Evolutionary conservation across 2,888 invertebrate genomes (phyloP).

Genomic region (Chymomyza procnemis): DNA sequence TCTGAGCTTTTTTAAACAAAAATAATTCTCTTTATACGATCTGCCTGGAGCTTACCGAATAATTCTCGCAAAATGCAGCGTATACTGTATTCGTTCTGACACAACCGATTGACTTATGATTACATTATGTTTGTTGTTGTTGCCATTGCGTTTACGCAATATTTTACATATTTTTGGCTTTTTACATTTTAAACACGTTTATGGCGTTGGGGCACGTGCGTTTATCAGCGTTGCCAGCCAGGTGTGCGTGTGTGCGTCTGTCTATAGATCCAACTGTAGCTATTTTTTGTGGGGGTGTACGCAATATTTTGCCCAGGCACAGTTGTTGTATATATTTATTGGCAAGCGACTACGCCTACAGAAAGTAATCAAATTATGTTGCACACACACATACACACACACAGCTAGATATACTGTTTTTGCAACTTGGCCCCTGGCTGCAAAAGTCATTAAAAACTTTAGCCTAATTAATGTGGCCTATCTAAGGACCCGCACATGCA

Average conservation of each 20-base stretch:
- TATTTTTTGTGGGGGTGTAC: neutral
- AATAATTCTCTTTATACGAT: too few relatives aligned
- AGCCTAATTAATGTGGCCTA: conserved; percentile 33
- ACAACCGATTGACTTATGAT: too few relatives aligned
- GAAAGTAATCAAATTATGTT: conserved; percentile 41
- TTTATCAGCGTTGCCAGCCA: conserved; percentile 51
- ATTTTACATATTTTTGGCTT: conserved; percentile 33
- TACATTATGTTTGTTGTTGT: conserved; percentile 2
- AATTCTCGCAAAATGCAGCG: too few relatives aligned
- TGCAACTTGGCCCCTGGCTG: neutral
- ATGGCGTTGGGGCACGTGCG: conserved; percentile 34
- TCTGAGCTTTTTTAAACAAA: too few relatives aligned
- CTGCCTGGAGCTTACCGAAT: too few relatives aligned
- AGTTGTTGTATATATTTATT: conserved; percentile 14
- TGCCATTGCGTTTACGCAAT: conserved; percentile 38
- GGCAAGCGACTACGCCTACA: neutral
- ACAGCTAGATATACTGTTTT: neutral
- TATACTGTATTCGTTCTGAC: conserved; percentile 36
- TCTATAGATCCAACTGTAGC: neutral
- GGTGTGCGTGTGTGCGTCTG: conserved; percentile 51
- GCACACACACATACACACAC: conserved; percentile 9
- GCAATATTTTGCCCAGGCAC: conserved; percentile 24
- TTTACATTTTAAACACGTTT: conserved; percentile 25
- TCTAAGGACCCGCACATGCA: neutral
- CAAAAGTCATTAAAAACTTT: conserved; percentile 37